A percentile compares a stretch with the other conserved stretches of the same genome.
Evolutionary conservation across 1,140 invertebrate species (phyloP).

Genomic region (Bradysia coprophila): DNA sequence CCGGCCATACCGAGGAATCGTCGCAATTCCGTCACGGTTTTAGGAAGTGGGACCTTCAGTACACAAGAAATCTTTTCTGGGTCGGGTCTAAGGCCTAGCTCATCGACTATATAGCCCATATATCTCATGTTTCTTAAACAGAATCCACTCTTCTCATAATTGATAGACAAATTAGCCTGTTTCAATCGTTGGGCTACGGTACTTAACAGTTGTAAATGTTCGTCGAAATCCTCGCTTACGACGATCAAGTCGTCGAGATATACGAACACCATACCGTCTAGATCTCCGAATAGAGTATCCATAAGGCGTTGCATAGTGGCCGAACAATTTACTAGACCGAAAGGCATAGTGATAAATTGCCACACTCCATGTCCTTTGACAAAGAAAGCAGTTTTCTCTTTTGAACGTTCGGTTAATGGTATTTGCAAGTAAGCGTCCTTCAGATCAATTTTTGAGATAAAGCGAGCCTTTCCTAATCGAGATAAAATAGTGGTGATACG

Average conservation of each 20-base stretch:
- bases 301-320: slow-evolving; percentile 5
- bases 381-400: slow-evolving; percentile 21
- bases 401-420: slow-evolving; percentile 5
- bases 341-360: slow-evolving; percentile 8
- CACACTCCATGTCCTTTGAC: slow-evolving; percentile 16
- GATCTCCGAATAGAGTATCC: slow-evolving; percentile 16
- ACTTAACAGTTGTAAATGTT: neutral
- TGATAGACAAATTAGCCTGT: slow-evolving; percentile 8
- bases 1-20: slow-evolving; percentile 25
- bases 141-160: slow-evolving; percentile 10
- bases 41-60: slow-evolving; percentile 8
- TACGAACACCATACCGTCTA: slow-evolving; percentile 8
- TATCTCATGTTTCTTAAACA: slow-evolving; percentile 9
- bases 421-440: slow-evolving; percentile 10
- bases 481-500: slow-evolving; percentile 8
- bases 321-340: slow-evolving; percentile 9
- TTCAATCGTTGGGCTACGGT: slow-evolving; percentile 1
- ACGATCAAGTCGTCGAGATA: slow-evolving; percentile 8
- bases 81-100: slow-evolving; percentile 1
- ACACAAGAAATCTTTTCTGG: slow-evolving; percentile 7
- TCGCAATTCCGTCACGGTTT: slow-evolving; percentile 12
- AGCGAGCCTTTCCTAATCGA: slow-evolving; percentile 7
- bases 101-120: slow-evolving; percentile 11
- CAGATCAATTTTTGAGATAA: slow-evolving; percentile 11
- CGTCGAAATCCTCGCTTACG: slow-evolving; percentile 3